These are phyloP conservation scores for Aratinga solstitialis DNA, from an alignment of 2,797 vertebrate genomes.

Conservation along the genomic window DNA sequence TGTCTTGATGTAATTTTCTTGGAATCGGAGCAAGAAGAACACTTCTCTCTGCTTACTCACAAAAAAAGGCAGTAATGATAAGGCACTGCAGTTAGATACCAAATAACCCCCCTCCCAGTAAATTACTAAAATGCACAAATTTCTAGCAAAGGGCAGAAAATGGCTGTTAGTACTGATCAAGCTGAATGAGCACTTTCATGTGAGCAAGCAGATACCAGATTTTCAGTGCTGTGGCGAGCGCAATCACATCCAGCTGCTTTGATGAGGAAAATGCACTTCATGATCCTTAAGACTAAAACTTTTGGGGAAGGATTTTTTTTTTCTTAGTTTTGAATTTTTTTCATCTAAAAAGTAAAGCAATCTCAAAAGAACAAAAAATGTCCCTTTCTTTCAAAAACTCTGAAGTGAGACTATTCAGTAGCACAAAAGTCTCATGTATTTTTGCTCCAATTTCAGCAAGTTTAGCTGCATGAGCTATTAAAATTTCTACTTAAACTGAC, in stretches of 20 bases:
- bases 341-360: neutral
- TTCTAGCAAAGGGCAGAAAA: neutral
- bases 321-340: neutral
- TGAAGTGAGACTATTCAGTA: neutral
- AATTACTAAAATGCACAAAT: neutral
- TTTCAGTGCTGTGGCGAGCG: neutral
- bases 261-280: neutral
- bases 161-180: neutral
- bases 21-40: neutral
- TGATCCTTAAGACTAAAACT: neutral
- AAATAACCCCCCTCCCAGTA: neutral
- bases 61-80: neutral
- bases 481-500: neutral
- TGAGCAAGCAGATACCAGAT: neutral
- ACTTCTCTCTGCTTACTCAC: neutral
- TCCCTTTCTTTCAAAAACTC: neutral
- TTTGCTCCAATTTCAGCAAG: neutral
- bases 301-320: neutral
- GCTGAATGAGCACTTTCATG: neutral
- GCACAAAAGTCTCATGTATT: neutral
- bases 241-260: neutral
- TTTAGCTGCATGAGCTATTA: neutral
- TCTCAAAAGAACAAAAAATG: neutral
- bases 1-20: neutral
- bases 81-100: neutral